phyloP scores from a whole-genome alignment of 2,888 invertebrate genomes.

The Flexamia atlantica region DNA sequence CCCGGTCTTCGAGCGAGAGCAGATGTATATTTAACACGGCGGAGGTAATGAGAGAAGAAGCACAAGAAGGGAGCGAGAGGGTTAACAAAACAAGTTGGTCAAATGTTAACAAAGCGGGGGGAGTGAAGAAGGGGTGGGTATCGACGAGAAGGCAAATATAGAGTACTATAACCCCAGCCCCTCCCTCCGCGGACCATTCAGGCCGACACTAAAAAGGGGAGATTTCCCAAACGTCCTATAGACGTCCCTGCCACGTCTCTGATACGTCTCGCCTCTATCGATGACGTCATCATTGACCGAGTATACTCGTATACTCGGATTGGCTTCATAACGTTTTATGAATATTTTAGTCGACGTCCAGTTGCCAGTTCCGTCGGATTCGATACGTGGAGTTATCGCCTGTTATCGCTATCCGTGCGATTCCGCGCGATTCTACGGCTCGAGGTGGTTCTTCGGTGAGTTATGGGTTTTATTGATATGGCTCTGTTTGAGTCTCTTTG shows the following conservation, averaged over 20 bases:
- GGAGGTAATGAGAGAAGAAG: slow-evolving; percentile 29
- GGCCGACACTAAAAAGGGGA: slow-evolving; percentile 62
- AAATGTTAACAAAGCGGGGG: slow-evolving; percentile 57
- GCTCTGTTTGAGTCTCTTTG: slow-evolving; percentile 18
- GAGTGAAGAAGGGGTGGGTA: slow-evolving; percentile 41
- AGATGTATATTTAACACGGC: slow-evolving; percentile 52
- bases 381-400: slow-evolving; percentile 42
- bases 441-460: slow-evolving; percentile 27
- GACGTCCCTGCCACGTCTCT: slow-evolving; percentile 59
- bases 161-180: slow-evolving; percentile 50
- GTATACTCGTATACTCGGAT: slow-evolving; percentile 40
- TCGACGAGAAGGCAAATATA: slow-evolving; percentile 58
- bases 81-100: slow-evolving; percentile 57
- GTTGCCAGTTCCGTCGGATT: slow-evolving; percentile 46
- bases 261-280: slow-evolving; percentile 23
- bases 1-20: slow-evolving; percentile 3
- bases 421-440: not conserved
- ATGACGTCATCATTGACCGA: slow-evolving; percentile 55
- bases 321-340: slow-evolving; percentile 58
- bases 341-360: slow-evolving; percentile 59
- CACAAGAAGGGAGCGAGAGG: slow-evolving; percentile 16
- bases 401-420: slow-evolving; percentile 19
- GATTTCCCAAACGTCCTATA: slow-evolving; percentile 70
- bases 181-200: slow-evolving; percentile 51
- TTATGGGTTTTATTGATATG: slow-evolving; percentile 49